A percentile compares a stretch with the other conserved stretches of the same genome.
phyloP scores from a whole-genome alignment of 2,797 vertebrate species.

The Anabacerthia variegaticeps region DNA sequence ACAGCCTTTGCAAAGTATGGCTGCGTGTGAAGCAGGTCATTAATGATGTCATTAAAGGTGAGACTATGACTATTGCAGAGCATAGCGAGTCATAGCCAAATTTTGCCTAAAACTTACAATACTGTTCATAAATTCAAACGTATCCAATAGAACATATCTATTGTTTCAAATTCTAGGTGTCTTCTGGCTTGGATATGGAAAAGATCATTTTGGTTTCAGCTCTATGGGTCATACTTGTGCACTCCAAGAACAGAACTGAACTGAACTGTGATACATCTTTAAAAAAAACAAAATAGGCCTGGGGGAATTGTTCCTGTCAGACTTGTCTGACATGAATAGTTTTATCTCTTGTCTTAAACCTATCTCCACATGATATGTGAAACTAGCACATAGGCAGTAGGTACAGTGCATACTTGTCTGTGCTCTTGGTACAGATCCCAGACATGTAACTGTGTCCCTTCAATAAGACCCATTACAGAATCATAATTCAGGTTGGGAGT shows the following conservation, averaged over 20 bases:
- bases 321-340: neutral
- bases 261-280: neutral
- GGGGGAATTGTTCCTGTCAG: neutral
- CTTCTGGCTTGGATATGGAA: rapidly evolving
- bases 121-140: neutral
- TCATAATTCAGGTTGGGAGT: neutral
- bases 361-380: neutral
- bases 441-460: neutral
- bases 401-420: neutral
- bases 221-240: neutral
- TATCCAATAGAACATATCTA: neutral
- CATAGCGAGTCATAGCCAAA: neutral
- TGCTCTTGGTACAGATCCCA: neutral
- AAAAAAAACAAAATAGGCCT: neutral
- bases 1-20: neutral
- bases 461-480: neutral
- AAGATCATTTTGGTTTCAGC: neutral
- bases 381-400: neutral
- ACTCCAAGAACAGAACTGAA: neutral
- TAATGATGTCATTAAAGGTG: neutral
- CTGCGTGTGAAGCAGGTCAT: neutral
- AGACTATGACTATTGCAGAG: neutral
- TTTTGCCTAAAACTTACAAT: neutral
- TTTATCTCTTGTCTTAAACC: neutral
- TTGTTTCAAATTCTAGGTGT: neutral